Conservation (phyloP, 2,113 vertebrate species). For the Podocnemis expansa region DNA sequence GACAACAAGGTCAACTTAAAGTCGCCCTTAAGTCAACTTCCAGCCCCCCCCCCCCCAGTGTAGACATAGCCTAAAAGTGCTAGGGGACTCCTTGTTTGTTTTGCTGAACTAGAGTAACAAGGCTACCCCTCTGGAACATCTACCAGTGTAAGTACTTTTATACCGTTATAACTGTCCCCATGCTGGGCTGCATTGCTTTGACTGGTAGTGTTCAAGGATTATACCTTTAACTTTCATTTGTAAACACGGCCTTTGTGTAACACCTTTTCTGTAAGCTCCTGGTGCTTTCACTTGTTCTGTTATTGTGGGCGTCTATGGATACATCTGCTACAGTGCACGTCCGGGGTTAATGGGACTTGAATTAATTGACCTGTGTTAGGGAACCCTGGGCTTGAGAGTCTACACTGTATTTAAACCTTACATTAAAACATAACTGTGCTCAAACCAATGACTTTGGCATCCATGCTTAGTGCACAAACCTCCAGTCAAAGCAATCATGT, state of each 20-base stretch:
- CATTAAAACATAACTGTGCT: not conserved
- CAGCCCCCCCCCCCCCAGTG: no score
- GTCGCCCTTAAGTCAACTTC: no score
- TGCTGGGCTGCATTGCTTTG: not conserved
- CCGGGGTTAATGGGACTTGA: not conserved
- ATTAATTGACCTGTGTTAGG: not conserved
- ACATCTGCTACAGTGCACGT: not conserved
- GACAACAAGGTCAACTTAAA: no score
- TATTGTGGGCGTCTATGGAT: not conserved
- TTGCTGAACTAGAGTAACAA: no score
- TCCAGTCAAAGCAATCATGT: not conserved
- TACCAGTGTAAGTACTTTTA: not conserved
- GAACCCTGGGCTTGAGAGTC: not conserved
- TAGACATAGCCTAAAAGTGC: no score
- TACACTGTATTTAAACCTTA: not conserved
- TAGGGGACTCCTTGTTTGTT: no score
- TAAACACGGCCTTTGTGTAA: rapidly evolving
- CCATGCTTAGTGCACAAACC: not conserved
- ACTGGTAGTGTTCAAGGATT: not conserved
- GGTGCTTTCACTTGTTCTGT: not conserved
- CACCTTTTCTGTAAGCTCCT: not conserved
- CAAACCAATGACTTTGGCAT: not conserved
- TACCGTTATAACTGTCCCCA: not conserved
- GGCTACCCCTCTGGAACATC: no score
- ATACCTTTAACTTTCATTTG: rapidly evolving